phyloP scores from a whole-genome alignment of 2,888 invertebrate genomes.

The Hydrotaea cyrtoneurina region DNA sequence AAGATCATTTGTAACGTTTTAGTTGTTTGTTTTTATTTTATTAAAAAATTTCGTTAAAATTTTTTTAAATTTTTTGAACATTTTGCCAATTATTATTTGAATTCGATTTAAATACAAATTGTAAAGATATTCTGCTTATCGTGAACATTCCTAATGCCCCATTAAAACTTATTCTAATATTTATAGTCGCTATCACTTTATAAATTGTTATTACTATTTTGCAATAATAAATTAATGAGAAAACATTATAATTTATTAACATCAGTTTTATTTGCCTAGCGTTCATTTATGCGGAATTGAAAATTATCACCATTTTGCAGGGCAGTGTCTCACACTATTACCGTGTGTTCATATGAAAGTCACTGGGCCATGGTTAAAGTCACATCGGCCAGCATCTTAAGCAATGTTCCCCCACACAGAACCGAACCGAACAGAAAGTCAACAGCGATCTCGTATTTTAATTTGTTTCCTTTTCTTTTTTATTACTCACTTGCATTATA shows the following conservation, averaged over 20 bases:
- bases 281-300: conserved; percentile 17
- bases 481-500: conserved; percentile 24
- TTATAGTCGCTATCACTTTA: background rate
- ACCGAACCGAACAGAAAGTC: background rate
- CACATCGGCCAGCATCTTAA: background rate
- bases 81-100: no score
- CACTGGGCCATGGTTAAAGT: background rate
- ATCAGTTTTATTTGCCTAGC: conserved; percentile 30
- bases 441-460: background rate
- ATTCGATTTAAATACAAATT: no score
- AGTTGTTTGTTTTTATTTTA: no score
- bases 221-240: conserved; percentile 64
- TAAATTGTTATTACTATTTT: conserved; percentile 34
- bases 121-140: no score
- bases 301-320: conserved; percentile 23
- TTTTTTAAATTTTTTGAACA: no score
- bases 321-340: background rate
- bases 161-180: no score
- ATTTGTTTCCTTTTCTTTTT: conserved; percentile 2
- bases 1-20: no score
- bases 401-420: background rate
- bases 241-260: conserved; percentile 63
- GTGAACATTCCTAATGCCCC: no score
- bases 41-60: no score
- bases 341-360: background rate